These are phyloP conservation scores for Bufo gargarizans DNA, from an alignment of 2,113 vertebrate species.

Conservation along the genomic window DNA sequence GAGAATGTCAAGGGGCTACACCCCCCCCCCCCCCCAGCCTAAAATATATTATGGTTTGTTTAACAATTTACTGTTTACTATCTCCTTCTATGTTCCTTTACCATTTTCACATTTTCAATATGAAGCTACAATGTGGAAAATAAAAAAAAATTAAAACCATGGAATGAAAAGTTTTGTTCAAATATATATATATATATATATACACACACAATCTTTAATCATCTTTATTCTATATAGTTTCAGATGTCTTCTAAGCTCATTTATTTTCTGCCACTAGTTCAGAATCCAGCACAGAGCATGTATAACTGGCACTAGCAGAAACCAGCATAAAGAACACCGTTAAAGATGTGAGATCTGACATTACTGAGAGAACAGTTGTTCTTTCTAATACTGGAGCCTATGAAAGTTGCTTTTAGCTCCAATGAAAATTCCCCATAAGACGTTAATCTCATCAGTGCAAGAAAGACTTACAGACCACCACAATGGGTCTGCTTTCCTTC, in stretches of 20 bases:
- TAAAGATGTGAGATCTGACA: constrained; percentile 33
- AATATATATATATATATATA: too few species aligned
- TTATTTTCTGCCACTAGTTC: neutral
- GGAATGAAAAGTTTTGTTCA: too few species aligned
- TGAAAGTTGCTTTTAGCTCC: constrained; percentile 18
- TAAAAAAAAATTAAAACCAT: too few species aligned
- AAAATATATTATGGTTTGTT: neutral
- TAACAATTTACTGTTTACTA: too few species aligned
- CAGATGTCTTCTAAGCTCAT: neutral
- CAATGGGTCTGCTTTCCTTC: constrained; percentile 53
- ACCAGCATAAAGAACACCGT: neutral
- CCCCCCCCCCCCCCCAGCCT: too few species aligned
- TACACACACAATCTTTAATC: too few species aligned
- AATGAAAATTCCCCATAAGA: constrained; percentile 48
- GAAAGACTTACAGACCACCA: constrained; percentile 51
- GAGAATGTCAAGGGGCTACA: too few species aligned
- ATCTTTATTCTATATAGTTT: neutral
- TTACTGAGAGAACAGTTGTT: constrained; percentile 36
- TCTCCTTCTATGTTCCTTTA: too few species aligned
- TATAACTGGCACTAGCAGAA: neutral
- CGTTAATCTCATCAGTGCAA: constrained; percentile 52
- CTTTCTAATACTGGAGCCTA: constrained; percentile 19
- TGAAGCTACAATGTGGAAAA: too few species aligned
- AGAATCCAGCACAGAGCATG: neutral
- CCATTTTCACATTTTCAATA: too few species aligned